Base-by-base conservation (phyloP, 1,140 invertebrate species). In the Archivesica marissinica region DNA sequence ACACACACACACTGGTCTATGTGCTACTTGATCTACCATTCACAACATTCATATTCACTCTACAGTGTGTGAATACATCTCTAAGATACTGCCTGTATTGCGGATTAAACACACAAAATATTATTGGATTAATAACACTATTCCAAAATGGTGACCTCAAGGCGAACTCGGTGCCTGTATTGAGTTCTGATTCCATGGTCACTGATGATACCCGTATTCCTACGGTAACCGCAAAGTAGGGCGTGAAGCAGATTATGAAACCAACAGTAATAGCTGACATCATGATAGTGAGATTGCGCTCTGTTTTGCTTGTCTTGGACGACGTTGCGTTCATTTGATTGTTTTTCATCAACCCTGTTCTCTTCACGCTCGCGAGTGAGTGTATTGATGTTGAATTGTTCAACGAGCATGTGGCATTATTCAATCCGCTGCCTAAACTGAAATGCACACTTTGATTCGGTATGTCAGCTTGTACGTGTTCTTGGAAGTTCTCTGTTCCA, bases 71-170 rank as follows among this genome's bases (percentile, higher is more conserved):
- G 15, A 59, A 76, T 56, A 39, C 6, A 28, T 76, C n/a, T 66
- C 66, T 79, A 0, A 79, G 2, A 59, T 64, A 79, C 0, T 35
- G 54, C 66, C 56, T 39, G 33, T 64, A 64, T 28, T 66, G 54
- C n/a, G 76, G 28, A 79, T 79, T 79, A 30, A 79, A 79, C 15
- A 79, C 38, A 64, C 76, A 79, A 41, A 64, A 79, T 23, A 79
- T 61, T 9, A 79, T 79, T n/a, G 76, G 76, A 17, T 79, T 79
- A 13, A 79, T 79, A 17, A 64, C 54, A 41, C 76, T 64, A 28
- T 79, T 79, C 76, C 76, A 79, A 28, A 79, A 79, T 79, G 76
- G 76, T 11, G 76, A 64, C 54, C 76, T 52, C 6, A 79, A 6
- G 17, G 59, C 39, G 33, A 79, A 79, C 33, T 79, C 41, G 13